phyloP scores from a whole-genome alignment of 2,888 invertebrate genomes.

The Osedax frankpressi region DNA sequence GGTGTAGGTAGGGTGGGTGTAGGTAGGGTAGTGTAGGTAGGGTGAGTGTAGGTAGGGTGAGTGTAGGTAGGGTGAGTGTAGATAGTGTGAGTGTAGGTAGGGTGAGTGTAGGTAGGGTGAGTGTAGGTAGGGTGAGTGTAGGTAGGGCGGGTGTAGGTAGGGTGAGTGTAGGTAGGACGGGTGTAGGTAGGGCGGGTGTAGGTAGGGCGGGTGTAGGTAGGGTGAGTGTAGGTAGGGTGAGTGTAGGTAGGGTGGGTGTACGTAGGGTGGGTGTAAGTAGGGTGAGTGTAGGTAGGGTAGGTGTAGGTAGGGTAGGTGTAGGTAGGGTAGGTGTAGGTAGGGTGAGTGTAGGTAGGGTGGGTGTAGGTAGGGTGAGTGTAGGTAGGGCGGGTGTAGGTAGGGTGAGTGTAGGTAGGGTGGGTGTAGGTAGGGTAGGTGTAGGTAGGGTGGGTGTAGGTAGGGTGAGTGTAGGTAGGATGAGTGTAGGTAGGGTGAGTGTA shows the following conservation, averaged over 20 bases:
- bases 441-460: neutral
- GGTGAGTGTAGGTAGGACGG: neutral
- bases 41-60: neutral
- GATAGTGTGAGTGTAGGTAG: no score
- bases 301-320: neutral
- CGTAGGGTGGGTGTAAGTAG: neutral
- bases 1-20: neutral
- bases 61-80: neutral
- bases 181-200: neutral
- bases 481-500: no score
- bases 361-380: neutral
- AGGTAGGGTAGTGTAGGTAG: neutral
- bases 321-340: neutral
- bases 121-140: neutral
- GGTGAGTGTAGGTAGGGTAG: neutral
- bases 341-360: neutral
- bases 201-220: neutral
- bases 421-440: neutral
- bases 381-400: neutral
- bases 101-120: neutral
- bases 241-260: neutral
- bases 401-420: neutral
- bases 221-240: no score
- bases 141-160: neutral
- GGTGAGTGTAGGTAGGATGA: neutral